Conservation (phyloP, 1,140 invertebrate genomes). For the Trinorchestia longiramus region DNA sequence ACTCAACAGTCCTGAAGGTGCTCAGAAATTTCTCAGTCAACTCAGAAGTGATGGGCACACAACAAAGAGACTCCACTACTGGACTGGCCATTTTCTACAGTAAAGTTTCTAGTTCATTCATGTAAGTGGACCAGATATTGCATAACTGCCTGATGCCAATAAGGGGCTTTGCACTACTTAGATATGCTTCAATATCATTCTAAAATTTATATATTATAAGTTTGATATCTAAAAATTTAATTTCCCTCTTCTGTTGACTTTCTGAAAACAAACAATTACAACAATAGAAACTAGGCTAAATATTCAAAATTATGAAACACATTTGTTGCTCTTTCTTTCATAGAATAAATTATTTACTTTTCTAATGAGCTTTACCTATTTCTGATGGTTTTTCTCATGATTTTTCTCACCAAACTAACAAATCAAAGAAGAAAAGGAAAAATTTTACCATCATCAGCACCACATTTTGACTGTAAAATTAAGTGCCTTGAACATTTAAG, state of each 20-base stretch:
- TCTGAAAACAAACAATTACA: neutral
- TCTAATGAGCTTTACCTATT: too few species aligned
- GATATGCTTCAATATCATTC: neutral
- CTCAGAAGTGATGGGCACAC: constrained; percentile 37
- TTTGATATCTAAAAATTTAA: neutral
- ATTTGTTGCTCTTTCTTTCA: too few species aligned
- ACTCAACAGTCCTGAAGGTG: constrained; percentile 32
- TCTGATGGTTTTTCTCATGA: too few species aligned
- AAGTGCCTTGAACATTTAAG: too few species aligned
- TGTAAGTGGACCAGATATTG: neutral
- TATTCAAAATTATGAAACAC: too few species aligned
- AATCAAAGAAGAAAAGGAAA: too few species aligned
- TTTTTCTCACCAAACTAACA: too few species aligned
- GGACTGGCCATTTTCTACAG: constrained; percentile 16
- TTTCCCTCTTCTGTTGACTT: neutral
- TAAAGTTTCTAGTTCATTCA: neutral
- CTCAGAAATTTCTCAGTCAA: constrained; percentile 25
- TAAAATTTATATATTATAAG: neutral
- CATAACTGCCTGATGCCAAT: neutral
- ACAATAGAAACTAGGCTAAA: neutral
- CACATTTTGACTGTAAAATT: too few species aligned
- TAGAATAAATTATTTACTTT: too few species aligned
- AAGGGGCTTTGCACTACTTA: too few species aligned
- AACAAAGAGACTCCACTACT: constrained; percentile 36
- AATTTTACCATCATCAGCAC: too few species aligned